A percentile compares a stretch with the other conserved stretches of the same genome.
These are phyloP conservation scores for Dysidea cf. avara DNA, from an alignment of 37 sponge, comb jelly and placozoan genomes.

Conservation along the genomic window DNA sequence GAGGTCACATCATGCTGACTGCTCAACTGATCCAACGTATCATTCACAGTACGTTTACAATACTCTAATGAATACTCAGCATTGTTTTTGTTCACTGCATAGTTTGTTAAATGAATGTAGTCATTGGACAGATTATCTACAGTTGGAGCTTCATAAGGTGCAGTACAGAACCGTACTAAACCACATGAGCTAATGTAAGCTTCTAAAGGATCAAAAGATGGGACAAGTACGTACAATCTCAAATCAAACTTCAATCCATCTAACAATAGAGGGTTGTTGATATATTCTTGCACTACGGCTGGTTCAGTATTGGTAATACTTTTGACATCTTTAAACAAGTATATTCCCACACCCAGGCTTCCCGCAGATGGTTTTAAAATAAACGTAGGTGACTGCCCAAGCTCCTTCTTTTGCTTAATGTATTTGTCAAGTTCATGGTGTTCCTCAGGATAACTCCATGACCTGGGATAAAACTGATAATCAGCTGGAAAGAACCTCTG, in stretches of 20 bases:
- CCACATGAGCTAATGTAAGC: constrained; percentile 51
- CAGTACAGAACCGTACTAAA: constrained; percentile 62
- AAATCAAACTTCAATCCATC: constrained; percentile 61
- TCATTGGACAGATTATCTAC: constrained; percentile 34
- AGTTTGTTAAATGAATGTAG: constrained; percentile 72
- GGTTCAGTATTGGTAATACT: constrained; percentile 25
- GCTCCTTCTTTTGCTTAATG: constrained; percentile 7
- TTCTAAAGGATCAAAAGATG: constrained; percentile 49
- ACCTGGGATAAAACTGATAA: constrained; percentile 44
- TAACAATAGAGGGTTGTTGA: constrained; percentile 56
- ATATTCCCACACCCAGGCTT: constrained; percentile 62
- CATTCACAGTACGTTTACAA: constrained; percentile 39
- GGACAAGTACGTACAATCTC: constrained; percentile 54
- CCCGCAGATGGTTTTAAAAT: constrained; percentile 66
- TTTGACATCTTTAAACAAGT: constrained; percentile 40
- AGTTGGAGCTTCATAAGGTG: constrained; percentile 46
- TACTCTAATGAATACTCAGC: constrained; percentile 17
- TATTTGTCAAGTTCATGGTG: constrained; percentile 29
- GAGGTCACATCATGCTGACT: constrained; percentile 19
- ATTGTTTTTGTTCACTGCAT: constrained; percentile 62
- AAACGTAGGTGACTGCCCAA: constrained; percentile 21
- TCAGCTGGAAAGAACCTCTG: constrained; percentile 52
- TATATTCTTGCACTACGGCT: constrained; percentile 56
- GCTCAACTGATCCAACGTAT: constrained; percentile 31
- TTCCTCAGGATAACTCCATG: constrained; percentile 54